Evolutionary conservation across 2,797 vertebrate genomes (phyloP).

Genomic region (Psittacula echo): DNA sequence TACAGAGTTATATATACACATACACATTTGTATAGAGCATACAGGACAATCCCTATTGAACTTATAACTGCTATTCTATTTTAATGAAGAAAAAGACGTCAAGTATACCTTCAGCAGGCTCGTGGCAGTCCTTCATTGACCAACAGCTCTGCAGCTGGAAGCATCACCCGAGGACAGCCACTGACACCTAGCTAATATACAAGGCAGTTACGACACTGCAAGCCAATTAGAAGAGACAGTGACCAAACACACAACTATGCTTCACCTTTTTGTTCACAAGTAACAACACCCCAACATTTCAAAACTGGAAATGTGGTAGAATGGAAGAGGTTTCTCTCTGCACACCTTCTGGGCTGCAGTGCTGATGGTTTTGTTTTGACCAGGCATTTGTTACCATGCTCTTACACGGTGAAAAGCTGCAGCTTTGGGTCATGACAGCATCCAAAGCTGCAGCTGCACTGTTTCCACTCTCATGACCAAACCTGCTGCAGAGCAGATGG

Average conservation of each 20-base stretch:
- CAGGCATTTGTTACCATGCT: background rate
- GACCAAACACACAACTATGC: conserved; percentile 42
- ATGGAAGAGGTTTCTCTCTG: background rate
- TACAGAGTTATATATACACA: background rate
- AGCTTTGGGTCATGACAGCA: background rate
- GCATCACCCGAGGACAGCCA: background rate
- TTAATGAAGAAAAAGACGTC: background rate
- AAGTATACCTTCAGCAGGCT: conserved; percentile 30
- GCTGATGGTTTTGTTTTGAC: background rate
- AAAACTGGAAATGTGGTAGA: background rate
- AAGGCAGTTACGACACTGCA: conserved; percentile 12
- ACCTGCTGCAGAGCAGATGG: background rate
- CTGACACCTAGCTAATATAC: conserved; percentile 17
- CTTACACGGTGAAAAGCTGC: background rate
- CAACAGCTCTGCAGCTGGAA: background rate
- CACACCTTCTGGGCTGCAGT: background rate
- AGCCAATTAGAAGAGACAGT: conserved; percentile 45
- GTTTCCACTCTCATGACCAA: background rate
- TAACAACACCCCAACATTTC: background rate
- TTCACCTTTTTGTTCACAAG: background rate
- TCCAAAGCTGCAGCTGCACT: background rate
- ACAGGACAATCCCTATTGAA: background rate
- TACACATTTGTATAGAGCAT: background rate
- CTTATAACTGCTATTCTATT: background rate
- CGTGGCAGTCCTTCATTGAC: conserved; percentile 30